phyloP scores from a whole-genome alignment of 2,797 vertebrate species.

The Gallirallus australis region DNA sequence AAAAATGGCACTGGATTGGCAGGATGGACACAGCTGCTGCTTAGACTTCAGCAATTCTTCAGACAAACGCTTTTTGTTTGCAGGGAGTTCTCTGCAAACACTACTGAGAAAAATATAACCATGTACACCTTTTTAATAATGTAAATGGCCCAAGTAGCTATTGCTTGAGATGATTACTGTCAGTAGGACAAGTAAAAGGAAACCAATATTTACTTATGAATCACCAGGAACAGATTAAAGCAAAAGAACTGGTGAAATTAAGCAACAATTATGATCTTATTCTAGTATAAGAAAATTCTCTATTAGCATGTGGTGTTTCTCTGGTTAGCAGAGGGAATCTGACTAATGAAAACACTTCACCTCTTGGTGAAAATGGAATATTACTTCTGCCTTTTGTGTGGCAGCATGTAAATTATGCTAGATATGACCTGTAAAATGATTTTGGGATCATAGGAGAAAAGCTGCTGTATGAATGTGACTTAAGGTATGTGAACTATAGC shows the following conservation, averaged over 20 bases:
- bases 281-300: neutral
- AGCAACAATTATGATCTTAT: constrained; percentile 3
- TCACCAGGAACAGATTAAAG: no score
- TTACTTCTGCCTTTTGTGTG: neutral
- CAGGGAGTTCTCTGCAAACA: neutral
- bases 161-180: constrained; percentile 25
- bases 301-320: neutral
- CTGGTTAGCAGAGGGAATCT: neutral
- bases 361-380: neutral
- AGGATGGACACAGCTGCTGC: neutral
- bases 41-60: neutral
- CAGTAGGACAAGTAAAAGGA: neutral
- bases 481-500: neutral
- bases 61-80: neutral
- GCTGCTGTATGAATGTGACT: neutral
- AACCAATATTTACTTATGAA: neutral
- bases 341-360: neutral
- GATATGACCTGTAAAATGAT: neutral
- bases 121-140: neutral
- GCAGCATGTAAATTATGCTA: neutral
- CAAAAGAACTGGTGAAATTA: constrained; percentile 13
- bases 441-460: neutral
- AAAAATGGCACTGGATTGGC: neutral
- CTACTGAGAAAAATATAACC: neutral
- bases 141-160: neutral